A percentile compares a stretch with the other conserved stretches of the same genome.
These are phyloP conservation scores for Mesorhabditis belari DNA, from an alignment of 2,888 invertebrate species.

Conservation along the genomic window DNA sequence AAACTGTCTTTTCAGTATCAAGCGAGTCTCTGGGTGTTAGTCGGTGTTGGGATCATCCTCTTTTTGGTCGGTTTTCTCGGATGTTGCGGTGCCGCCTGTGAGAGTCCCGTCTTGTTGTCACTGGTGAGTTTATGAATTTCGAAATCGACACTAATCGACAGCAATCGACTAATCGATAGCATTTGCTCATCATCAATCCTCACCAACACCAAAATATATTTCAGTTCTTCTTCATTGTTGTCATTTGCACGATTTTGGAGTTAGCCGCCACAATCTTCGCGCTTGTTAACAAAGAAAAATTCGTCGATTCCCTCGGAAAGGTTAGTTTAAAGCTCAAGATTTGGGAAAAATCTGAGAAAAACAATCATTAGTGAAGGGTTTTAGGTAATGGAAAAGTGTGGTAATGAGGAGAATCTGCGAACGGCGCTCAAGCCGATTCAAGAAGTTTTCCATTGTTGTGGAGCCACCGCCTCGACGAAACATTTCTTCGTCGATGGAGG, in stretches of 20 bases:
- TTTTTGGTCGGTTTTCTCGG: slow-evolving; percentile 50
- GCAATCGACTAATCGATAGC: too few species aligned
- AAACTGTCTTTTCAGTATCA: slow-evolving; percentile 47
- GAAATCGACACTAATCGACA: background rate
- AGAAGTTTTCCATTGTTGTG: slow-evolving; percentile 44
- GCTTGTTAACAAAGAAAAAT: slow-evolving; percentile 34
- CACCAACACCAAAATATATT: slow-evolving; percentile 2
- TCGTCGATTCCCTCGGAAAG: slow-evolving; percentile 33
- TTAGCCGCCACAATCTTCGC: slow-evolving; percentile 39
- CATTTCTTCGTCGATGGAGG: slow-evolving; percentile 23
- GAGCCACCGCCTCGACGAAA: slow-evolving; percentile 41
- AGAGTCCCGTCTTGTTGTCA: slow-evolving; percentile 38
- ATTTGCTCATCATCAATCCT: background rate
- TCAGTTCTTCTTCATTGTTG: slow-evolving; percentile 44
- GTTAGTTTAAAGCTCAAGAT: slow-evolving; percentile 10
- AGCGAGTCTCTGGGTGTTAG: slow-evolving; percentile 49
- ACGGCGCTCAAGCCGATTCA: slow-evolving; percentile 44
- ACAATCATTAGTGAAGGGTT: slow-evolving; percentile 25
- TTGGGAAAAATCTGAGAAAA: background rate
- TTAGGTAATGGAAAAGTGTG: slow-evolving; percentile 33
- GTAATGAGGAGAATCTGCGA: slow-evolving; percentile 19
- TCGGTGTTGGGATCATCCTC: slow-evolving; percentile 46
- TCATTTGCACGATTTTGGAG: slow-evolving; percentile 41
- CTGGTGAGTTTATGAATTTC: slow-evolving; percentile 22
- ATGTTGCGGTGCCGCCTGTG: slow-evolving; percentile 49